A percentile compares a stretch with the other conserved stretches of the same genome.
Conservation (phyloP, 2,888 invertebrate species). For the Acleris laterana region DNA sequence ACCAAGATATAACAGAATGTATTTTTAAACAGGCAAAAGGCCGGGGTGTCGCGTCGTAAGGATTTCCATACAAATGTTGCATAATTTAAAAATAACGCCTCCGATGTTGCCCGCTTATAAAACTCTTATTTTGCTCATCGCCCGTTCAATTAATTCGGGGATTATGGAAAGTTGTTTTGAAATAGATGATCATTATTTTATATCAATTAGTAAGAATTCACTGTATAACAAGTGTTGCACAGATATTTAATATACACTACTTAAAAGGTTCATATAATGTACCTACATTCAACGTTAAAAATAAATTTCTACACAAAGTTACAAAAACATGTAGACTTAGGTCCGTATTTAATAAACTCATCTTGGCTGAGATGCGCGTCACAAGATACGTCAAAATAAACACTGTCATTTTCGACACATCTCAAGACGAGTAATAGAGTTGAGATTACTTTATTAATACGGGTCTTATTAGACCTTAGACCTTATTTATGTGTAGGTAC, state of each 20-base stretch:
- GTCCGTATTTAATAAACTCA: too few species aligned
- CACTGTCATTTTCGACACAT: too few species aligned
- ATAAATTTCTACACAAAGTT: too few species aligned
- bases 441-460: too few species aligned
- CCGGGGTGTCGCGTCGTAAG: constrained; percentile 55
- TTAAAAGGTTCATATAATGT: not conserved
- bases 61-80: constrained; percentile 83
- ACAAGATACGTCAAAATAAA: too few species aligned
- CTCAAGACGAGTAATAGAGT: too few species aligned
- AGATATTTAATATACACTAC: not conserved
- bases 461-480: too few species aligned
- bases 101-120: constrained; percentile 59
- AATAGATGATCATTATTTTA: constrained; percentile 23
- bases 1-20: constrained; percentile 73
- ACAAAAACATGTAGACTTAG: too few species aligned
- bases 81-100: constrained; percentile 75
- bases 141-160: constrained; percentile 30
- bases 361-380: too few species aligned
- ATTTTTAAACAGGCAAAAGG: constrained; percentile 72
- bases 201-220: not conserved
- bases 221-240: too few species aligned
- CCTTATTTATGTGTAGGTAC: too few species aligned
- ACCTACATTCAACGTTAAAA: too few species aligned
- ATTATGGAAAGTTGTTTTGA: constrained; percentile 1
- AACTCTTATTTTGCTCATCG: constrained; percentile 58